Base-by-base conservation (phyloP, 2,797 vertebrate species). In the Toxotes lorentzi region DNA sequence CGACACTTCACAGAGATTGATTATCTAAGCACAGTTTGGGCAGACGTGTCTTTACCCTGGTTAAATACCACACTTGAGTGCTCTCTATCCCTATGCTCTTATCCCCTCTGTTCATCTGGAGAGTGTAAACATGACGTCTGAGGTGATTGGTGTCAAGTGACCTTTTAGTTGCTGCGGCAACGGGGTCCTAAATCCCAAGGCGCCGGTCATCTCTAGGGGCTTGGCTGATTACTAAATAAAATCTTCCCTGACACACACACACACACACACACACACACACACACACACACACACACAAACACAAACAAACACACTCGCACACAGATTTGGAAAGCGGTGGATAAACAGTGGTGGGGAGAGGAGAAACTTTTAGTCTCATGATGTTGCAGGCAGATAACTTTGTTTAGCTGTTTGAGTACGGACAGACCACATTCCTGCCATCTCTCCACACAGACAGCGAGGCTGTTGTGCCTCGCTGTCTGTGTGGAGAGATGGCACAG, bases 71-170 rank as follows among this genome's bases (percentile, higher is more conserved):
- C 54, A 61, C 58, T 63, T 9, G 16, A 82, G 41, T 8, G 1
- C 73, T 61, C 73, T 69, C 66, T 17, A 0, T 79, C 48, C 67
- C 48, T 69, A 50, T 61, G 21, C 83, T 75, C 61, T 62, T 43
- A 67, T 78, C 83, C 79, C 45, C 34, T 50, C 61, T 53, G 60
- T 81, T 89, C 65, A 76, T 91, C 81, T 75, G 65, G 50, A 43
- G 63, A 76, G 88, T 86, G 88, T 92, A 90, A 94, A 93, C 91
- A 89, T 85, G 73, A 87, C 40, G 57, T 91, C 62, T 7, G 83
- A 90, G 79, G 82, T 88, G 88, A 93, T 86, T 84, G 90, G 88
- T 91, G 91, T 94, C 90, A 86, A 77, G 79, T 91, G 90, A 91
- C 89, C 84, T 88, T 93, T 92, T 35, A 72, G 91, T 94, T 85